Evolutionary conservation across 2,797 vertebrate genomes (phyloP).

Genomic region (Glyptemys insculpta): DNA sequence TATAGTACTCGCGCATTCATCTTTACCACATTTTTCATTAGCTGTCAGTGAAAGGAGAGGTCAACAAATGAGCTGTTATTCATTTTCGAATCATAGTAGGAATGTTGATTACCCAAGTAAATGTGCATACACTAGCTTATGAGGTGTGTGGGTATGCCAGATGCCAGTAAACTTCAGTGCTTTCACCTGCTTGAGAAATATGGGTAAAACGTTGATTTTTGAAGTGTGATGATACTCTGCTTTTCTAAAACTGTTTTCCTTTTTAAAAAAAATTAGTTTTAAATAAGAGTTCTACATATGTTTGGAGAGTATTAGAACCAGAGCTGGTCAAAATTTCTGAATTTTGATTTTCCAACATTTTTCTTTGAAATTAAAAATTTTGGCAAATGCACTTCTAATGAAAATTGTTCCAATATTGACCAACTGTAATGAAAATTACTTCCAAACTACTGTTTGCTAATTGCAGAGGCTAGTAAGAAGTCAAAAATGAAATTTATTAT

Average conservation of each 20-base stretch:
- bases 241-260: background rate
- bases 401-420: background rate
- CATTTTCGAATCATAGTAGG: background rate
- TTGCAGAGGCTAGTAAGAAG: background rate
- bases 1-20: constrained; percentile 40
- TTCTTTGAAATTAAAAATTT: background rate
- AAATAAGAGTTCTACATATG: background rate
- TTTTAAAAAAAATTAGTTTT: background rate
- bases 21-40: background rate
- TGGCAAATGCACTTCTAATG: background rate
- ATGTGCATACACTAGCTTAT: constrained; percentile 9
- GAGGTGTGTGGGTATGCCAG: background rate
- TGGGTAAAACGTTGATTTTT: background rate
- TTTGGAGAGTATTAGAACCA: background rate
- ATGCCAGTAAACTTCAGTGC: constrained; percentile 18
- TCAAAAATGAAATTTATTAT: background rate
- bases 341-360: constrained; percentile 23
- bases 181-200: background rate
- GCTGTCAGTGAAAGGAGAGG: constrained; percentile 26
- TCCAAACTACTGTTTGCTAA: background rate
- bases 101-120: constrained; percentile 20
- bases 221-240: background rate
- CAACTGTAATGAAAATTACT: background rate
- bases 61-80: constrained; percentile 9
- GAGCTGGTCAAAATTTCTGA: background rate